Conservation (phyloP, 2,797 vertebrate species). For the Macropodus opercularis region DNA sequence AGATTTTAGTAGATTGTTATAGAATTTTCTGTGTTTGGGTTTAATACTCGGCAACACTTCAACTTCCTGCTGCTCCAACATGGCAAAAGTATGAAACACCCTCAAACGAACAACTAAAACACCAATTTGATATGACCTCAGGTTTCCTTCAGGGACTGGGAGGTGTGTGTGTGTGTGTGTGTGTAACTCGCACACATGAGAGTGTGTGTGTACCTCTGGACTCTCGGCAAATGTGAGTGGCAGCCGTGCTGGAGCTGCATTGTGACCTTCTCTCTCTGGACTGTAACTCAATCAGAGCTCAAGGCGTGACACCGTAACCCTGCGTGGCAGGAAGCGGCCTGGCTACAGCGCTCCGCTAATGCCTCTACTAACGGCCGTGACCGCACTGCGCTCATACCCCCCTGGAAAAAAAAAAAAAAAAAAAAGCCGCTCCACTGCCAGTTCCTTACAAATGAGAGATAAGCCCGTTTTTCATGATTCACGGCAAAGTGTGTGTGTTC, state of each 20-base stretch:
- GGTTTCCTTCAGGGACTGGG: constrained; percentile 59
- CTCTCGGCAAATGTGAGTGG: constrained; percentile 72
- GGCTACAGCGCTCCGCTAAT: constrained; percentile 80
- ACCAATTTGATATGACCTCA: constrained; percentile 62
- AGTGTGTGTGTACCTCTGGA: constrained; percentile 57
- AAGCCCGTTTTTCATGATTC: constrained; percentile 80
- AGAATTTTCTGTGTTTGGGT: too few relatives aligned
- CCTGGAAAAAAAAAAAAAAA: too few relatives aligned
- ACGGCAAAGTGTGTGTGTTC: constrained; percentile 76
- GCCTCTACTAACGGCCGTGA: constrained; percentile 87
- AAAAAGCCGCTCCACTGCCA: constrained; percentile 59
- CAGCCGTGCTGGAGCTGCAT: constrained; percentile 74
- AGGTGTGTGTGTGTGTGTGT: constrained; percentile 33
- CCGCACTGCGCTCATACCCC: constrained; percentile 82
- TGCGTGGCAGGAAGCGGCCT: constrained; percentile 73
- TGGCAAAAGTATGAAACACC: constrained; percentile 58
- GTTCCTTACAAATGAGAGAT: constrained; percentile 73
- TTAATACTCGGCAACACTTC: constrained; percentile 7
- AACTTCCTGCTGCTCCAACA: constrained; percentile 30
- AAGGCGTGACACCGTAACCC: constrained; percentile 84
- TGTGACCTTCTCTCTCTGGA: constrained; percentile 84
- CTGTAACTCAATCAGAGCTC: constrained; percentile 89
- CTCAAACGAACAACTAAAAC: constrained; percentile 51
- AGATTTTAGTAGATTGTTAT: too few relatives aligned
- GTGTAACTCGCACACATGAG: constrained; percentile 47